Evolutionary conservation across 1,140 invertebrate genomes (phyloP).

Genomic region (Zophobas morio): DNA sequence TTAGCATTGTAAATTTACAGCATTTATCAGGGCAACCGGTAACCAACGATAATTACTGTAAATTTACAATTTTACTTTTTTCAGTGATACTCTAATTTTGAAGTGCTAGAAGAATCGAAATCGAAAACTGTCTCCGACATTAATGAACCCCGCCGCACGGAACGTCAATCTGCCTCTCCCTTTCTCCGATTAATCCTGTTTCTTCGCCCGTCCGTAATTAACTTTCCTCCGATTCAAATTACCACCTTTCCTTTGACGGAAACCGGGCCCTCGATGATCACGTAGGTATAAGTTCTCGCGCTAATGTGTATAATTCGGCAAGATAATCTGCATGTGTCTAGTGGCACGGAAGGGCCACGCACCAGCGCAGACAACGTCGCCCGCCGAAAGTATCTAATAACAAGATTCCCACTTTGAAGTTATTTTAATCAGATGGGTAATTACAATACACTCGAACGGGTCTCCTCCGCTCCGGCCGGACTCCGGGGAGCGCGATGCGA

Average conservation of each 20-base stretch:
- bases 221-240: constrained; percentile 17
- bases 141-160: no score
- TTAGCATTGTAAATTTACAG: not conserved
- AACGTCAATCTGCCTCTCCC: no score
- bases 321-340: constrained; percentile 36
- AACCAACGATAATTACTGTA: no score
- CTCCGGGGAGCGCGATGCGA: constrained; percentile 45
- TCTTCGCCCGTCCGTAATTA: constrained; percentile 1
- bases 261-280: constrained; percentile 3
- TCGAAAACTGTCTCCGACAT: no score
- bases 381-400: constrained; percentile 62
- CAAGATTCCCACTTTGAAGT: constrained; percentile 67
- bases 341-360: constrained; percentile 29
- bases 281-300: not conserved
- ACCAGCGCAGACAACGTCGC: constrained; percentile 42
- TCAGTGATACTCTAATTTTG: no score
- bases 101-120: no score
- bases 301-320: constrained; percentile 27
- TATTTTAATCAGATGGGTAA: constrained; percentile 66
- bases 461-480: constrained; percentile 47
- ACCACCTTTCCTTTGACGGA: constrained; percentile 14
- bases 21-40: no score
- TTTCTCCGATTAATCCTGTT: no score
- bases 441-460: constrained; percentile 65
- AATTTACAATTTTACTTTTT: no score